Conservation (phyloP, 2,888 invertebrate genomes). For the Lasius platythorax region DNA sequence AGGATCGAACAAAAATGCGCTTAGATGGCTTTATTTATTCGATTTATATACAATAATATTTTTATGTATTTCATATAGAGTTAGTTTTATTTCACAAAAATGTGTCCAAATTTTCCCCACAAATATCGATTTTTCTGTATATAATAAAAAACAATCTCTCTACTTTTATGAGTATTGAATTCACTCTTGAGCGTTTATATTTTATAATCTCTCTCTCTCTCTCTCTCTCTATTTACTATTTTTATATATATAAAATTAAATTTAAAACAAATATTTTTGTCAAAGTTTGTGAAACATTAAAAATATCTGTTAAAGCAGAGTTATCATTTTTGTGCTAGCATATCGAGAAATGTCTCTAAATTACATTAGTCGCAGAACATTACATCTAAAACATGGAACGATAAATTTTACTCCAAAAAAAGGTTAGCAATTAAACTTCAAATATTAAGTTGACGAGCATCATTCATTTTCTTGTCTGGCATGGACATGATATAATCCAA, state of each 20-base stretch:
- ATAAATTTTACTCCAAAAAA: constrained; percentile 1
- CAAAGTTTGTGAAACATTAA: neutral
- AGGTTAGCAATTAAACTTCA: neutral
- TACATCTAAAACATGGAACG: neutral
- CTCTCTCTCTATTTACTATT: neutral
- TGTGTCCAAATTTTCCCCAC: neutral
- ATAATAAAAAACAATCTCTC: neutral
- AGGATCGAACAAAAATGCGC: neutral
- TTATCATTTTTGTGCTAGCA: neutral
- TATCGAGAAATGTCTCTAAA: neutral
- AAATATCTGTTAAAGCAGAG: neutral
- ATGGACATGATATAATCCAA: neutral
- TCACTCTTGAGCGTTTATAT: neutral
- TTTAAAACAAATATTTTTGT: neutral
- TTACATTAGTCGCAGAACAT: neutral
- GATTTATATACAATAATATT: neutral
- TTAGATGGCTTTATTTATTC: neutral
- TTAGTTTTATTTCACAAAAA: neutral
- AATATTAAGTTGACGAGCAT: neutral
- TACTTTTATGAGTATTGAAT: neutral
- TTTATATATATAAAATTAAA: neutral
- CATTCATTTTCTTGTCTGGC: neutral
- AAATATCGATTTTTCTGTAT: neutral
- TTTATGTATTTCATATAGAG: neutral
- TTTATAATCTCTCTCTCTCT: neutral